phyloP scores from a whole-genome alignment of 2,113 vertebrate species.

The Mesocricetus auratus region DNA sequence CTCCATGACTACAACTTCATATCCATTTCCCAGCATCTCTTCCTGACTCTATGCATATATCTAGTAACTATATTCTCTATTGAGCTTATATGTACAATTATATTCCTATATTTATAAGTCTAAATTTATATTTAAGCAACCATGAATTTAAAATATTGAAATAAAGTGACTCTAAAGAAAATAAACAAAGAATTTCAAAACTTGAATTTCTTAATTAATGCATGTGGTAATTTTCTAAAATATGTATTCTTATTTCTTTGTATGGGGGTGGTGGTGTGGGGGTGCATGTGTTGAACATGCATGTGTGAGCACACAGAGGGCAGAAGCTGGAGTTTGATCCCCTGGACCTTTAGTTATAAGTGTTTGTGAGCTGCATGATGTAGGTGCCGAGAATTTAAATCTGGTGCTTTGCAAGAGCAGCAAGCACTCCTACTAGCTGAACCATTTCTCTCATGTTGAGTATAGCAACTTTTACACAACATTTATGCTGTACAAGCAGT shows the following conservation, averaged over 20 bases:
- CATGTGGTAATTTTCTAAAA: neutral
- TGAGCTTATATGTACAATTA: fast-evolving
- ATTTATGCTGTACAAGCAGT: neutral
- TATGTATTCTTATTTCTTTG: neutral
- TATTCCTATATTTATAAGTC: neutral
- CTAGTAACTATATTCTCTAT: neutral
- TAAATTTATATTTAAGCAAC: neutral
- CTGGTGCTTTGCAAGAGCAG: neutral
- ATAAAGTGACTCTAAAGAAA: neutral
- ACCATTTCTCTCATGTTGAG: neutral
- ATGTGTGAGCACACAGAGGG: neutral
- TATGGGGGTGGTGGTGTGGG: too few species aligned
- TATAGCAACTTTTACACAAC: neutral
- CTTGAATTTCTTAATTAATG: neutral
- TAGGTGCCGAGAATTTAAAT: neutral
- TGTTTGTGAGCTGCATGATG: neutral
- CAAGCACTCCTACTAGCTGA: neutral
- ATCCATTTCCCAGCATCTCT: neutral
- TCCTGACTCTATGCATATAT: fast-evolving
- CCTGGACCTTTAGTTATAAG: neutral
- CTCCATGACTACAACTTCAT: neutral
- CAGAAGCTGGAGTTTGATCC: neutral
- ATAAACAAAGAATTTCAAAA: neutral
- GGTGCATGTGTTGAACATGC: neutral
- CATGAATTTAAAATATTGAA: neutral